A percentile compares a stretch with the other conserved stretches of the same genome.
Conservation (phyloP, 2,113 vertebrate species). For the Merops nubicus region DNA sequence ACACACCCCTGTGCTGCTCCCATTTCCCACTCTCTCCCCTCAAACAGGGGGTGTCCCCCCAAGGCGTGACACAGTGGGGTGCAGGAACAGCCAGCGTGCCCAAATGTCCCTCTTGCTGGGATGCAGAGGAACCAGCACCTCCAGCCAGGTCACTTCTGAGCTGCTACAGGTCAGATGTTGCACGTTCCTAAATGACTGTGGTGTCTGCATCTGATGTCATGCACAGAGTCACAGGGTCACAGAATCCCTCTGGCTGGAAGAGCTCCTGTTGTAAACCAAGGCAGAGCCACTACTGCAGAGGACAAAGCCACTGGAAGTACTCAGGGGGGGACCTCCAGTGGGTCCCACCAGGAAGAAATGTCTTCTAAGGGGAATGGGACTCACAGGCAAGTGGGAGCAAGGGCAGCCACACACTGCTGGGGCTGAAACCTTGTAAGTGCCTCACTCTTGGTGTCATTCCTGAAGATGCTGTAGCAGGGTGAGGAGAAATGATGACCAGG, state of each 20-base stretch:
- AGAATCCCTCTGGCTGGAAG: not conserved
- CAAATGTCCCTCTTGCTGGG: not conserved
- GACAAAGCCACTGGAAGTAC: no score
- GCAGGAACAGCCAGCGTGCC: not conserved
- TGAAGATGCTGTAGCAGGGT: not conserved
- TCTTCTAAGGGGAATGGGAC: not conserved
- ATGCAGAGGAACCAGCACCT: not conserved
- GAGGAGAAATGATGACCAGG: not conserved
- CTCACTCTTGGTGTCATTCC: fast-evolving
- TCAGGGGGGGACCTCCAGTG: no score
- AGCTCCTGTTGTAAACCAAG: no score
- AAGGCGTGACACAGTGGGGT: fast-evolving
- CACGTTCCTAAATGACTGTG: not conserved
- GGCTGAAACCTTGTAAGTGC: not conserved
- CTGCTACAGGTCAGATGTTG: not conserved
- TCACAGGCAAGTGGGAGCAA: not conserved
- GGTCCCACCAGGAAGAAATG: not conserved
- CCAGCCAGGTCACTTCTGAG: not conserved
- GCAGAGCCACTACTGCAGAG: no score
- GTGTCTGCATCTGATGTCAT: no score
- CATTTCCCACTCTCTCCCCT: not conserved
- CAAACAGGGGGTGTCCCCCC: no score
- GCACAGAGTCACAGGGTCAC: no score
- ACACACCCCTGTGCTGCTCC: not conserved
- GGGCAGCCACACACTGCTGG: not conserved